Base-by-base conservation (phyloP, 2,888 invertebrate species). In the Zele albiditarsus region DNA sequence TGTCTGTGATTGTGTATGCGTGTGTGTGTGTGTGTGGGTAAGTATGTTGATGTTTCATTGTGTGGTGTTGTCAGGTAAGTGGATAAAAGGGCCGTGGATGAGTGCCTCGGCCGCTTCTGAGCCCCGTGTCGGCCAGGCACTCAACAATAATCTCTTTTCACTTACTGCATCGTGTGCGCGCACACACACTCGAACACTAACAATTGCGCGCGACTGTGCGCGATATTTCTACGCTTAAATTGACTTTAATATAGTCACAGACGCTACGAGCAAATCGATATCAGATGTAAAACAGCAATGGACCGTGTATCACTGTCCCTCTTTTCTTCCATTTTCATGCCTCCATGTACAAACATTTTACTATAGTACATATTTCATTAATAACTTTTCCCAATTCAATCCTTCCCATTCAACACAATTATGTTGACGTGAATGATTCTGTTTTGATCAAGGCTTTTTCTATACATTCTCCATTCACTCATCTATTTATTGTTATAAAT, bases 21-120 rank as follows among this genome's bases (percentile, higher is more conserved):
- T 38, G 20, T 10, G 16, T n/a, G 23, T 27, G 5, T 57, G 25
- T 53, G 31, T 46, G n/a, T 46, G n/a, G 28, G 27, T 57, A 31
- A 25, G 53, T 38, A 31, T 23, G 63, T 75, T 67, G 46, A 53
- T 53, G 5, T 53, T 53, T 53, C 8, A 20, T 53, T 53, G 20
- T 53, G 10, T 20, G 8, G 71, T 62, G 71, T 65, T 57, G 71
- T 28, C 72, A 69, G 66, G 62, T 71, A 73, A 68, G 69, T 76
- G 77, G 60, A 53, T 53, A 69, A 67, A 78, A 77, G 76, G 72
- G 67, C 66, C 63, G 63, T 53, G 73, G 79, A 72, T 74, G 78
- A 78, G 78, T 65, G 75, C 76, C 77, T 76, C 73, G 78, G 20
- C 77, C 79, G 81, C 73, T 71, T 73, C 65, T 74, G 78, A 81